Evolutionary conservation across 2,113 vertebrate species (phyloP), one percentile per base, ranked within the genome.

Genomic region (Paedocypris sp.): DNA sequence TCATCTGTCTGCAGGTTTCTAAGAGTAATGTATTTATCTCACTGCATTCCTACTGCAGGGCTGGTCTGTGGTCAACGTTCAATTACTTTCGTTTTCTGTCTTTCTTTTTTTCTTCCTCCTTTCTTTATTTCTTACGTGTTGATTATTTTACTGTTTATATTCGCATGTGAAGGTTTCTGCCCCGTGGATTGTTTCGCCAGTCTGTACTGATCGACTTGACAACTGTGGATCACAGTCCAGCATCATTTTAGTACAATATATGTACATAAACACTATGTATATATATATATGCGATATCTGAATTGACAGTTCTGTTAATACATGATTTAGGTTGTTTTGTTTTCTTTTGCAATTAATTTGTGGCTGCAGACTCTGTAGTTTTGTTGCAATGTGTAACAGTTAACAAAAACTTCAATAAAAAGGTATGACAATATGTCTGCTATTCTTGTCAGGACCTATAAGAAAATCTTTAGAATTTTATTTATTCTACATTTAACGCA

Each of bases 311-410:
- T 90, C 79, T 86, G 83, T 93, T 83, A 87, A 84, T 82, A 87
- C 85, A 84, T 87, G 87, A 85, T 87, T 81, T 79, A 82, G 86
- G 79, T 90, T 87, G 86, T 89, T 90, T 86, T 73, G 70, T 87
- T 86, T 90, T 86, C 70, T 91, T 88, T 89, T 88, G 89, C 86
- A 93, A 89, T 69, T 84, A 86, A 86, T 87, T 89, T 90, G 87
- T 94, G 88, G 88, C 90, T 93, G 86, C 91, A 89, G 88, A 90
- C 82, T 79, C 89, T 94, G 89, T 92, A 87, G 88, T 88, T 81
- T 92, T 91, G 89, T 94, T 93, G 90, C 87, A 91, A 89, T 85
- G 89, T 95, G 89, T 94, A 95, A 94, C 86, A 81, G 88, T 88
- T 84, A 85, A 90, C 85, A 75, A 86, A 88, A 90, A 90, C 88